Conservation (phyloP, 2,113 vertebrate species). For the Rhizomys pruinosus region DNA sequence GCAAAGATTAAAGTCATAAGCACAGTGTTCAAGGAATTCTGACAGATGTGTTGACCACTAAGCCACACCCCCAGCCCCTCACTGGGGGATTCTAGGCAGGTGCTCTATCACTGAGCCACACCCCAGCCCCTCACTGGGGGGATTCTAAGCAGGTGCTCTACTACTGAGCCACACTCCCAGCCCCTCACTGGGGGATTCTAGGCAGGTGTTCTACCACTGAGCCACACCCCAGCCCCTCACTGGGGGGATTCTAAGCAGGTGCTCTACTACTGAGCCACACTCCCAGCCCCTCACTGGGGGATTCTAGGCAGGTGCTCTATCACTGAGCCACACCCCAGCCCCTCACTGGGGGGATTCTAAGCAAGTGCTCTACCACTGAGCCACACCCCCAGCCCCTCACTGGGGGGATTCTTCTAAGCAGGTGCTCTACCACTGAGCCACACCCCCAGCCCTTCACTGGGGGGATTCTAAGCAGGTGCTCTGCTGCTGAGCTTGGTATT, state of each 20-base stretch:
- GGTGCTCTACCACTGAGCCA: background rate
- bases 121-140: background rate
- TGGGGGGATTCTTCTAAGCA: background rate
- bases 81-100: background rate
- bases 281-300: too few species aligned
- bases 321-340: background rate
- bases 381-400: background rate
- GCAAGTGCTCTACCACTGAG: background rate
- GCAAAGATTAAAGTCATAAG: too few species aligned
- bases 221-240: too few species aligned
- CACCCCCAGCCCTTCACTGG: too few species aligned
- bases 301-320: too few species aligned
- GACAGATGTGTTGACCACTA: too few species aligned
- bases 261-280: background rate
- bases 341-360: background rate
- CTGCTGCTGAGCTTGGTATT: background rate
- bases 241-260: too few species aligned
- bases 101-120: background rate
- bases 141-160: background rate
- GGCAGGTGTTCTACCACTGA: background rate
- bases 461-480: too few species aligned
- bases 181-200: background rate
- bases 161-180: background rate
- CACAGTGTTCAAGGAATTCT: too few species aligned
- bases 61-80: too few species aligned